Conservation (phyloP, 1,140 invertebrate genomes). For the Chionoecetes opilio region DNA sequence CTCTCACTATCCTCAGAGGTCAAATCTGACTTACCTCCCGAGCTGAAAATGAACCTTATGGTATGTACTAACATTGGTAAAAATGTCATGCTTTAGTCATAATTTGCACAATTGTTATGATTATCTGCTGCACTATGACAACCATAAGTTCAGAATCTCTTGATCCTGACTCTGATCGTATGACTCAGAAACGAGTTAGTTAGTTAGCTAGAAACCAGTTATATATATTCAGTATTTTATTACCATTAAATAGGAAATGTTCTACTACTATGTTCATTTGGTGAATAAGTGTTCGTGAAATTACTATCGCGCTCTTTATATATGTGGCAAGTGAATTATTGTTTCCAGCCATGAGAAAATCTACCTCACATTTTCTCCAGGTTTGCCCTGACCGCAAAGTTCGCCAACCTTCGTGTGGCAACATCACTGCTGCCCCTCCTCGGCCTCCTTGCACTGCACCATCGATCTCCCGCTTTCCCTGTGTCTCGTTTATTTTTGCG, state of each 20-base stretch:
- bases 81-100: too few relatives aligned
- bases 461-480: not conserved
- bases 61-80: too few relatives aligned
- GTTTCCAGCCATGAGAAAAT: not conserved
- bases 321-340: not conserved
- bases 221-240: not conserved
- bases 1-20: too few relatives aligned
- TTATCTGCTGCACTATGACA: too few relatives aligned
- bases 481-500: not conserved
- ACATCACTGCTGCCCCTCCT: not conserved
- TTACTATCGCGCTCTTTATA: not conserved
- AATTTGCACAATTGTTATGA: too few relatives aligned
- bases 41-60: too few relatives aligned
- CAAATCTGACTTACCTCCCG: too few relatives aligned
- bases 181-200: conserved; percentile 28
- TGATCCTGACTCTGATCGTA: not conserved
- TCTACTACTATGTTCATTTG: not conserved
- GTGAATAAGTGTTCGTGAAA: not conserved
- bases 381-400: not conserved
- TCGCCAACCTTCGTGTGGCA: not conserved
- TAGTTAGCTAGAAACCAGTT: not conserved
- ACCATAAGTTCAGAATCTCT: not conserved
- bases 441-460: not conserved
- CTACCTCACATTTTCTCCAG: not conserved
- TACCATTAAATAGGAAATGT: not conserved